A percentile compares a stretch with the other conserved stretches of the same genome.
Evolutionary conservation across 2,888 invertebrate species (phyloP).

Genomic region (Drosophila neotestacea): DNA sequence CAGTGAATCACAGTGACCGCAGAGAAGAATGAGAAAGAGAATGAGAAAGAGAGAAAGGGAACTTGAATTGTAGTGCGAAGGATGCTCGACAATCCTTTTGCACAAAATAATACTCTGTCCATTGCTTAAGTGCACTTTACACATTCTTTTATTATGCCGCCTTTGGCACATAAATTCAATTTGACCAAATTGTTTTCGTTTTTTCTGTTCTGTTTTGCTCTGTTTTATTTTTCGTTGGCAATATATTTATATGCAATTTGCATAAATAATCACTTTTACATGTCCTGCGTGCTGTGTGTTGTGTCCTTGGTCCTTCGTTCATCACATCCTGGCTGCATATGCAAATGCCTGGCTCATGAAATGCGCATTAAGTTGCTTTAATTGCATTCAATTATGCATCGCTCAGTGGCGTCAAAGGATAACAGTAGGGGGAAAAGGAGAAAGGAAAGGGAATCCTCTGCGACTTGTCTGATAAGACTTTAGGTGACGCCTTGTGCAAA

Average conservation of each 20-base stretch:
- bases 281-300: constrained; percentile 23
- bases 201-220: constrained; percentile 20
- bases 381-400: constrained; percentile 82
- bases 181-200: constrained; percentile 70
- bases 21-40: constrained; percentile 15
- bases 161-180: constrained; percentile 77
- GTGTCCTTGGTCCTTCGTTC: constrained; percentile 31
- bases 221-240: constrained; percentile 37
- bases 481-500: constrained; percentile 57
- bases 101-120: constrained; percentile 25
- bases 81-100: constrained; percentile 58
- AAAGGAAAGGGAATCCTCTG: constrained; percentile 42
- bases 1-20: constrained; percentile 77
- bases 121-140: constrained; percentile 78
- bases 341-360: constrained; percentile 72
- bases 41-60: background rate
- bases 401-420: constrained; percentile 32
- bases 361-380: constrained; percentile 80
- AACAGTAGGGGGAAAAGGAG: background rate
- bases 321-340: constrained; percentile 54
- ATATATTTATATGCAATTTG: constrained; percentile 80
- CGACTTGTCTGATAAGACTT: constrained; percentile 64
- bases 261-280: constrained; percentile 80
- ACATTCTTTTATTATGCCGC: constrained; percentile 70
- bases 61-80: constrained; percentile 14